Evolutionary conservation across 2,113 vertebrate genomes (phyloP).

Genomic region (Seriola aureovittata): DNA sequence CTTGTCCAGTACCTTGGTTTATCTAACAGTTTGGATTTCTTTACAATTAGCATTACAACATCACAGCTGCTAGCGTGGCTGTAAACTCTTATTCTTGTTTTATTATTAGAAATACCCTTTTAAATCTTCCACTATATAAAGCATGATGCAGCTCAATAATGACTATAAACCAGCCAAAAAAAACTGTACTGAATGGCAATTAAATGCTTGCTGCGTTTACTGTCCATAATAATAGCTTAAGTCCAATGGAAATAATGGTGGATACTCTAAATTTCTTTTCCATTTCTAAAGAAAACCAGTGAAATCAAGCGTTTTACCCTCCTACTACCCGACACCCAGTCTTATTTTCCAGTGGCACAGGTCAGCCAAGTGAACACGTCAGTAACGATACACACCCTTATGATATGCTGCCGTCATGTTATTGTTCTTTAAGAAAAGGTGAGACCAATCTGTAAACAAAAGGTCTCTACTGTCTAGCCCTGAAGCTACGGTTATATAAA

Average conservation of each 20-base stretch:
- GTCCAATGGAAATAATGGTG: background rate
- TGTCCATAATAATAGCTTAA: background rate
- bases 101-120: background rate
- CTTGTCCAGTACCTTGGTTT: background rate
- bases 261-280: background rate
- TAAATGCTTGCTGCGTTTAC: background rate
- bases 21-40: background rate
- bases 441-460: slow-evolving; percentile 55
- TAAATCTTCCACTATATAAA: background rate
- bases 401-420: slow-evolving; percentile 45
- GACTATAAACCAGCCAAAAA: background rate
- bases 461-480: slow-evolving; percentile 41
- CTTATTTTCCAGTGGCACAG: slow-evolving; percentile 17
- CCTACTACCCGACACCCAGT: background rate
- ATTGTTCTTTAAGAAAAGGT: slow-evolving; percentile 43
- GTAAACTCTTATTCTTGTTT: background rate
- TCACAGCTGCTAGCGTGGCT: background rate
- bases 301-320: background rate
- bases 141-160: background rate
- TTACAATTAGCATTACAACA: background rate
- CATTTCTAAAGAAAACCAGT: background rate
- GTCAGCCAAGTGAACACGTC: slow-evolving; percentile 22
- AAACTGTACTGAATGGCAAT: background rate
- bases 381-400: slow-evolving; percentile 52
- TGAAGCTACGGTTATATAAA: slow-evolving; percentile 35